These are phyloP conservation scores for Actinia tenebrosa DNA, from an alignment of 64 coral and sea anemone species.

Conservation along the genomic window DNA sequence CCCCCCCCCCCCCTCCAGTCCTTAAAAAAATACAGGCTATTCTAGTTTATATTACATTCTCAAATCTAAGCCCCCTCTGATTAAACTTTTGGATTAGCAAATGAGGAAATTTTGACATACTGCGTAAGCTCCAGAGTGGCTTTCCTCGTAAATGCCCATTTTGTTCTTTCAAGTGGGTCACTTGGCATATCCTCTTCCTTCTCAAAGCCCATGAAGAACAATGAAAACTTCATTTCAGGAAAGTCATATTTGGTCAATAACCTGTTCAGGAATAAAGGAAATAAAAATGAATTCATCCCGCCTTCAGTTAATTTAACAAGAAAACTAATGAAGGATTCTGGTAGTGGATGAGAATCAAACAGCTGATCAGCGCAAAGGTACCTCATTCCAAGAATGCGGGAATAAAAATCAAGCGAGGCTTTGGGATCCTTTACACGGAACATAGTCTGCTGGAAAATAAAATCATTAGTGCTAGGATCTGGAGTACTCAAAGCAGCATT, in stretches of 20 bases:
- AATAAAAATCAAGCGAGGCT: constrained; percentile 84
- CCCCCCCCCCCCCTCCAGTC: no score
- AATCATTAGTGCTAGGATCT: constrained; percentile 77
- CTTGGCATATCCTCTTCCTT: constrained; percentile 68
- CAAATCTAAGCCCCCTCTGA: not conserved
- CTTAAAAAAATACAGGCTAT: no score
- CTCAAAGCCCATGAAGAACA: constrained; percentile 89
- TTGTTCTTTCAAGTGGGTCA: constrained; percentile 61
- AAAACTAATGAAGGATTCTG: no score
- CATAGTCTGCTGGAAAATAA: constrained; percentile 96
- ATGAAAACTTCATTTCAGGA: constrained; percentile 71
- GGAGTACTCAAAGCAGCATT: constrained; percentile 46
- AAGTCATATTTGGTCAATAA: constrained; percentile 67
- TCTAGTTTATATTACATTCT: not conserved
- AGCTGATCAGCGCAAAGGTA: not conserved
- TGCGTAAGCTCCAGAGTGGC: constrained; percentile 87
- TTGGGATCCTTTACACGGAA: constrained; percentile 86
- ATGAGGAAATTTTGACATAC: constrained; percentile 14
- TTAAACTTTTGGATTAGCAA: no score
- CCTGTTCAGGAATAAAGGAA: constrained; percentile 9
- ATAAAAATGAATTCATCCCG: not conserved
- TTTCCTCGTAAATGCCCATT: constrained; percentile 61
- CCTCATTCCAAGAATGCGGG: constrained; percentile 94
- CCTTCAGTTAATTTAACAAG: no score
- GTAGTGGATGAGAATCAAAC: no score